Conservation (phyloP, 2,113 vertebrate species). For the Diadophis punctatus region DNA sequence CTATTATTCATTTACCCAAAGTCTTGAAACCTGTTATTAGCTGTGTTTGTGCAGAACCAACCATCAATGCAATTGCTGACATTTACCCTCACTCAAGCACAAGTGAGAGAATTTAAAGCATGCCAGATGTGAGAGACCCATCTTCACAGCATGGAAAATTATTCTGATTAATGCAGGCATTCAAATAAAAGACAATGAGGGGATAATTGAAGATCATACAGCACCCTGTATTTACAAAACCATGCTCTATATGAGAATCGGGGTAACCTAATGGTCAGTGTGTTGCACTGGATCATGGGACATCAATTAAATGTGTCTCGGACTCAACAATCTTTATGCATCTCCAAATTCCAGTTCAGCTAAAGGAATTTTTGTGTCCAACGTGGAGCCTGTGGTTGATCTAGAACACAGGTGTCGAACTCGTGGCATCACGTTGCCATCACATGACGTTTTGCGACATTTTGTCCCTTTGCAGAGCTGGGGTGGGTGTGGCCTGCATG, state of each 20-base stretch:
- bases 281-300: neutral
- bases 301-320: neutral
- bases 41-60: neutral
- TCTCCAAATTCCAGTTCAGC: neutral
- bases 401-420: neutral
- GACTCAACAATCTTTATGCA: neutral
- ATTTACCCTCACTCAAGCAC: neutral
- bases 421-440: no score
- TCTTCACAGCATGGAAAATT: neutral
- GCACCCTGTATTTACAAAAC: neutral
- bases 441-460: no score
- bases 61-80: neutral
- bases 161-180: neutral
- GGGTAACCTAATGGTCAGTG: neutral
- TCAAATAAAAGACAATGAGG: neutral
- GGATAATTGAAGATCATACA: neutral
- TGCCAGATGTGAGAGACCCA: neutral
- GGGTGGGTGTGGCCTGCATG: no score
- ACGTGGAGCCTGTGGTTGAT: neutral
- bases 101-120: neutral
- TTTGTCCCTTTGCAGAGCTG: no score
- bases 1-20: constrained; percentile 38
- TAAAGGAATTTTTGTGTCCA: neutral
- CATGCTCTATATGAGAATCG: neutral
- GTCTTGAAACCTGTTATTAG: constrained; percentile 38